Conservation (phyloP, 2,888 invertebrate species). For the Aplocera efformata region DNA sequence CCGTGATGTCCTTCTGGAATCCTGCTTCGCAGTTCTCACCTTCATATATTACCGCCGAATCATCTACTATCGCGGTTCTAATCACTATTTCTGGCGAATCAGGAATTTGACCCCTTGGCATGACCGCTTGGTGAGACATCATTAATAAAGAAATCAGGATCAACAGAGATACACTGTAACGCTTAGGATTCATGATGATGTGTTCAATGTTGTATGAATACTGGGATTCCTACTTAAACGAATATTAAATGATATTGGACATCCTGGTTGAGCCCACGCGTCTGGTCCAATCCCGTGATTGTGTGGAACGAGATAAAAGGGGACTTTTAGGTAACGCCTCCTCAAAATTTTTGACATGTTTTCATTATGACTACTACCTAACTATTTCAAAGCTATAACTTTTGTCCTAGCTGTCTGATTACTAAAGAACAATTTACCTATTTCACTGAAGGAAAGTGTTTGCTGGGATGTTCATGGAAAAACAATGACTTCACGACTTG, state of each 20-base stretch:
- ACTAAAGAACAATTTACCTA: too few species aligned
- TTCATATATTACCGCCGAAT: slow-evolving; percentile 44
- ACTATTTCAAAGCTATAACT: too few species aligned
- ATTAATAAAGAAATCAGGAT: slow-evolving; percentile 7
- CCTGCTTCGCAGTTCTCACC: slow-evolving; percentile 45
- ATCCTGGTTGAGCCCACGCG: slow-evolving; percentile 48
- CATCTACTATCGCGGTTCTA: slow-evolving; percentile 40
- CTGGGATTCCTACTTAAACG: slow-evolving; percentile 22
- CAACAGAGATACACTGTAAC: slow-evolving; percentile 4
- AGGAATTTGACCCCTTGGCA: slow-evolving; percentile 1
- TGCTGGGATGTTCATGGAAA: too few species aligned
- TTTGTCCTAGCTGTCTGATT: too few species aligned
- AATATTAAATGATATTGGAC: slow-evolving; percentile 28
- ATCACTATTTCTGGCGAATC: slow-evolving; percentile 30
- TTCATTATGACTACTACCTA: too few species aligned
- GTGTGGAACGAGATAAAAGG: slow-evolving; percentile 6
- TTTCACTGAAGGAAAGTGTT: too few species aligned
- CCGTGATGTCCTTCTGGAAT: slow-evolving; percentile 41
- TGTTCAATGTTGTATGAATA: slow-evolving; percentile 7
- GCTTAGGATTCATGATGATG: slow-evolving; percentile 12
- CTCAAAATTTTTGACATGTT: too few species aligned
- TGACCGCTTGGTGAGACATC: slow-evolving; percentile 12
- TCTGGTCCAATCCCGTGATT: slow-evolving; percentile 6
- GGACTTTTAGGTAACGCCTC: slow-evolving; percentile 1
- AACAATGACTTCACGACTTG: too few species aligned